A percentile compares a stretch with the other conserved stretches of the same genome.
These are phyloP conservation scores for Momotus momota DNA, from an alignment of 2,797 vertebrate genomes.

Conservation along the genomic window DNA sequence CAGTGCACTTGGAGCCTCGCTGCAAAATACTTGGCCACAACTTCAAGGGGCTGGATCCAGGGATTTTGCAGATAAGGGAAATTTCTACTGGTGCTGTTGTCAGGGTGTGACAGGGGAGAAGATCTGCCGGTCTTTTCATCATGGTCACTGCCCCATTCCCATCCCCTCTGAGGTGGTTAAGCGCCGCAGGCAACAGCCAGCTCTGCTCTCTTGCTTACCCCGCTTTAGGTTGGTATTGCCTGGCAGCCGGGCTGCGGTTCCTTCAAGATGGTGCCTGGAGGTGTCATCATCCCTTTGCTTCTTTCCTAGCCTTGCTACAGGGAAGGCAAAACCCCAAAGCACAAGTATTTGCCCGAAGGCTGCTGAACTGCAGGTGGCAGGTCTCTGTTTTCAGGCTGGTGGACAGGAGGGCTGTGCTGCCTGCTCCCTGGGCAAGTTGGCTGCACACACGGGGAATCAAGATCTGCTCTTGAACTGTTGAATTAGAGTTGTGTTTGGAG, in stretches of 20 bases:
- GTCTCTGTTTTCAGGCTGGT: neutral
- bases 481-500: neutral
- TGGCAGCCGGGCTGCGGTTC: neutral
- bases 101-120: neutral
- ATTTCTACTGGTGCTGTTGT: neutral
- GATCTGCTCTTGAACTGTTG: neutral
- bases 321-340: neutral
- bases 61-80: neutral
- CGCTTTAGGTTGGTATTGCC: neutral
- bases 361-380: neutral
- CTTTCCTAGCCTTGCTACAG: neutral
- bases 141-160: neutral
- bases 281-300: neutral
- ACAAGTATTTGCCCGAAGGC: neutral
- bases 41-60: conserved; percentile 30
- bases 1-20: neutral
- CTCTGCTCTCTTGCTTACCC: neutral
- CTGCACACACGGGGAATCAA: neutral
- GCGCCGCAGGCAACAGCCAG: neutral
- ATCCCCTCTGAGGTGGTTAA: neutral
- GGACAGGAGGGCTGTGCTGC: neutral
- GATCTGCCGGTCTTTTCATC: neutral
- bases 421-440: neutral
- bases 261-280: neutral
- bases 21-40: neutral